A percentile compares a stretch with the other conserved stretches of the same genome.
Evolutionary conservation across 2,797 vertebrate species (phyloP).

Genomic region (Amphiprion clarkii): DNA sequence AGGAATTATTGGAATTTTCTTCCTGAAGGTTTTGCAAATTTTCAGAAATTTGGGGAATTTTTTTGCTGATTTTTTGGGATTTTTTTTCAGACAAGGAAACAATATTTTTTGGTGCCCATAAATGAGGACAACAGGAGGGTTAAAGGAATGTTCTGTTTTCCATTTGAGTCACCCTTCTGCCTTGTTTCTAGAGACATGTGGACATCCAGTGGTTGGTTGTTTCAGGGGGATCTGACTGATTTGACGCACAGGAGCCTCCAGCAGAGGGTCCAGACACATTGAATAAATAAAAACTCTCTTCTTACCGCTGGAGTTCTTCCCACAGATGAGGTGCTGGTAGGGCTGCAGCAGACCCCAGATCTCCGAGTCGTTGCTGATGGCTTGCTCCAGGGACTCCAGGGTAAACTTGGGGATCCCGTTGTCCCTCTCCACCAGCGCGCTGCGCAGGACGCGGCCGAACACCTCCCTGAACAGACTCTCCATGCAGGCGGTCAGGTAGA

Average conservation of each 20-base stretch:
- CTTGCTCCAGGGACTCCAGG: constrained; percentile 85
- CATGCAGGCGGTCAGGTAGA: constrained; percentile 87
- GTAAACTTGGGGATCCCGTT: constrained; percentile 84
- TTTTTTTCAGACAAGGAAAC: no score
- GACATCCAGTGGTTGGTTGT: background rate
- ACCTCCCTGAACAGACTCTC: constrained; percentile 87
- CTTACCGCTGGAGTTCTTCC: constrained; percentile 89
- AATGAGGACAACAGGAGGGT: no score
- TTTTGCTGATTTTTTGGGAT: no score
- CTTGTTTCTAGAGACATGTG: constrained; percentile 25
- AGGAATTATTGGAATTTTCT: no score
- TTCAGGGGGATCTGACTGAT: background rate
- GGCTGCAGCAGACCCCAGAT: constrained; percentile 89
- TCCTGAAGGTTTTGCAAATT: no score
- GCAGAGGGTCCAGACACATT: background rate
- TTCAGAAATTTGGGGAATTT: no score
- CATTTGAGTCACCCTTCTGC: constrained; percentile 20
- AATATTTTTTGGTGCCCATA: no score
- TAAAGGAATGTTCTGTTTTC: background rate
- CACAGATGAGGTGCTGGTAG: constrained; percentile 88
- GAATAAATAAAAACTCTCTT: background rate
- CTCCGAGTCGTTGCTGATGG: constrained; percentile 86
- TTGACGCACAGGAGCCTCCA: background rate
- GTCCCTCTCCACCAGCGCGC: constrained; percentile 83
- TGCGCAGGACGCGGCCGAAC: constrained; percentile 82